Evolutionary conservation across 2,113 vertebrate species (phyloP).

Genomic region (Probosciger aterrimus): DNA sequence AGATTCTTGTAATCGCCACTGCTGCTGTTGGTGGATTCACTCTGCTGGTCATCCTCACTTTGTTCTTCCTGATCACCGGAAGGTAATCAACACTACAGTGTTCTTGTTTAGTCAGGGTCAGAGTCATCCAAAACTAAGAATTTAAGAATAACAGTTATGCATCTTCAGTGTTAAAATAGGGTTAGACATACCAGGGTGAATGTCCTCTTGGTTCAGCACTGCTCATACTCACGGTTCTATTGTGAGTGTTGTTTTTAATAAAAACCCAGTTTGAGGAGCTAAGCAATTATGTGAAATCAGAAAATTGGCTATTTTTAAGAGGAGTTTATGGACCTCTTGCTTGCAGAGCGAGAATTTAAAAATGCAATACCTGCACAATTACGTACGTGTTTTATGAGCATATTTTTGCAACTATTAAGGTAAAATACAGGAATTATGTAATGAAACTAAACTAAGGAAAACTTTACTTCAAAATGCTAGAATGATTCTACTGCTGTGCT

Average conservation of each 20-base stretch:
- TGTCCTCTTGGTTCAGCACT: background rate
- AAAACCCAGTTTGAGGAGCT: background rate
- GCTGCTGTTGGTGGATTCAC: constrained; percentile 94
- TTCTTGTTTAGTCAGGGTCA: background rate
- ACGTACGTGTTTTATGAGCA: background rate
- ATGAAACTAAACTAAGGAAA: background rate
- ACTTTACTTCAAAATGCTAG: background rate
- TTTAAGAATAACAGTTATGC: background rate
- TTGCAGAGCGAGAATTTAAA: background rate
- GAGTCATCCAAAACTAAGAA: background rate
- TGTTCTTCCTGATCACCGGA: constrained; percentile 95
- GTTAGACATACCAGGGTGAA: background rate
- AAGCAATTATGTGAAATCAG: background rate
- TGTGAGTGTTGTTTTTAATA: background rate
- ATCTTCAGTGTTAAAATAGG: background rate
- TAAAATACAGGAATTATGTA: background rate
- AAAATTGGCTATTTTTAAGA: background rate
- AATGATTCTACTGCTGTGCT: background rate
- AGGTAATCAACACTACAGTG: constrained; percentile 75
- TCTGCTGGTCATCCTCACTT: constrained; percentile 91
- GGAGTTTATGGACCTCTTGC: background rate
- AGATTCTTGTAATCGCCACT: constrained; percentile 92
- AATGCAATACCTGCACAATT: background rate
- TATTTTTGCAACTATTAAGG: background rate
- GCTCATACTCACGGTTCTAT: background rate